Percentiles rank a stretch among this genome's conserved stretches.
These are phyloP conservation scores for Sinohyriopsis cumingii DNA, from an alignment of 2,888 invertebrate species.

Conservation along the genomic window DNA sequence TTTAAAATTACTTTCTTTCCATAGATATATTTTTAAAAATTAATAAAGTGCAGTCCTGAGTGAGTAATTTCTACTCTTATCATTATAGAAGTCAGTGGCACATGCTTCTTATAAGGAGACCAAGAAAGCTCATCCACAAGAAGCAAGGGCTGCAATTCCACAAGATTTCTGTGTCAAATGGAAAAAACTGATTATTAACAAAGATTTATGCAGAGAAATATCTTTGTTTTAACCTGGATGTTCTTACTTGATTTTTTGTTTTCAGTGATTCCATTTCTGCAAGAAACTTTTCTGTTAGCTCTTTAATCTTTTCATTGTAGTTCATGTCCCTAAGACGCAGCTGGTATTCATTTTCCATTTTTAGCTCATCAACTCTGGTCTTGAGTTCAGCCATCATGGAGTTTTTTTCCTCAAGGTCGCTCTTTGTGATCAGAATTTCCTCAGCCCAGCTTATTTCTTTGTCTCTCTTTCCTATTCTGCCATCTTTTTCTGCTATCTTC, in stretches of 20 bases:
- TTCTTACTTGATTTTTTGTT: constrained; percentile 70
- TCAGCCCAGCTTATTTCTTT: constrained; percentile 83
- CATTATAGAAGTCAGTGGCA: too few relatives aligned
- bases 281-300: constrained; percentile 86
- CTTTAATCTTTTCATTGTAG: constrained; percentile 84
- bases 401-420: constrained; percentile 83
- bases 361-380: constrained; percentile 85
- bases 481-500: constrained; percentile 80
- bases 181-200: too few relatives aligned
- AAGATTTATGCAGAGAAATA: too few relatives aligned
- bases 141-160: too few relatives aligned
- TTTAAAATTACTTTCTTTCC: too few relatives aligned
- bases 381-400: constrained; percentile 79
- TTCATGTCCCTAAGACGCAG: constrained; percentile 82
- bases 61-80: too few relatives aligned
- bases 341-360: constrained; percentile 90
- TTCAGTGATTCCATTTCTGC: constrained; percentile 88
- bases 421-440: constrained; percentile 85
- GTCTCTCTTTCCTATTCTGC: constrained; percentile 77
- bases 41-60: too few relatives aligned
- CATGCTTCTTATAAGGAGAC: too few relatives aligned
- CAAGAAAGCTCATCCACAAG: too few relatives aligned
- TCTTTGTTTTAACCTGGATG: not conserved
- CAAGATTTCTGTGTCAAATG: too few relatives aligned
- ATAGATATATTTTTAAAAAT: too few relatives aligned